These are phyloP conservation scores for Perdix hodgsoniae DNA, from an alignment of 2,797 vertebrate genomes.

Conservation along the genomic window DNA sequence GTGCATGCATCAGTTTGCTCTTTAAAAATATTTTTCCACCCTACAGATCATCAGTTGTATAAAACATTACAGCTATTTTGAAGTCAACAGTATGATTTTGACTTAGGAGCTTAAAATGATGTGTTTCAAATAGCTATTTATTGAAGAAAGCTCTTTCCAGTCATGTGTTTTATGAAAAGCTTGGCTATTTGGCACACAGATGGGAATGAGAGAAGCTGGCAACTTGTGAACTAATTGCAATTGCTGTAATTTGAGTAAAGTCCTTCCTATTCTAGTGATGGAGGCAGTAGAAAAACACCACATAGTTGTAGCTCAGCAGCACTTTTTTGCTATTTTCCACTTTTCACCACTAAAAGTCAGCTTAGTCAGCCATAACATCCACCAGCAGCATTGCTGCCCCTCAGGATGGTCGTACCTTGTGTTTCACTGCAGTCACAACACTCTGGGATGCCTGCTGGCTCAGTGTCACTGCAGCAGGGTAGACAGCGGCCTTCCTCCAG, in stretches of 20 bases:
- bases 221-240: rapidly evolving
- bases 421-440: constrained; percentile 89
- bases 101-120: background rate
- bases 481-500: constrained; percentile 88
- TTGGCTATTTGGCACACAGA: background rate
- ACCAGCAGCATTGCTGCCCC: background rate
- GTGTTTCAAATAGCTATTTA: background rate
- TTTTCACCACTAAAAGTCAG: background rate
- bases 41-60: background rate
- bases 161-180: background rate
- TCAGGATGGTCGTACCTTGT: constrained; percentile 74
- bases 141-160: background rate
- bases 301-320: background rate
- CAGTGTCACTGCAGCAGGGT: constrained; percentile 81
- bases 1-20: background rate
- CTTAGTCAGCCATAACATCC: background rate
- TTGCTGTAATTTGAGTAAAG: background rate
- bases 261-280: background rate
- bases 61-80: background rate
- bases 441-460: constrained; percentile 50
- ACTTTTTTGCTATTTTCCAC: rapidly evolving
- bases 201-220: background rate
- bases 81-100: background rate
- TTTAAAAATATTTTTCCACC: background rate
- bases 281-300: background rate